Evolutionary conservation across 2,888 invertebrate genomes (phyloP), one percentile per base, ranked within the genome.

Genomic region (Limnephilus lunatus): DNA sequence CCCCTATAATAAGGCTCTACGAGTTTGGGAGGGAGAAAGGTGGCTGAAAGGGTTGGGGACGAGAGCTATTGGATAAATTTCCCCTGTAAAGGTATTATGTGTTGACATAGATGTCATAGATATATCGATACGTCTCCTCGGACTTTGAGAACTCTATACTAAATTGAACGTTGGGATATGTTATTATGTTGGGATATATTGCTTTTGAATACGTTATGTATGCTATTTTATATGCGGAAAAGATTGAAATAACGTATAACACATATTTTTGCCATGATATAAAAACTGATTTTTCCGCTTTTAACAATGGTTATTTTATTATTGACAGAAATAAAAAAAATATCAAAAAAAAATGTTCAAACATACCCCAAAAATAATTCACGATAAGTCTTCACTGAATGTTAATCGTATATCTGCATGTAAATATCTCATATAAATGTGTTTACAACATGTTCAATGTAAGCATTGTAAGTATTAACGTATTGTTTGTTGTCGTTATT

Each of bases 31-130:
- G 9, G 15, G 14, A 4, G 82, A 31, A 7, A 15, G 48, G 48
- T 14, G 14, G 35, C 12, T 1, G 83, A 11, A 3, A 32, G 35
- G 30, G 4, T 39, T 25, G 35, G 83, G 83, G 35, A 35, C 11
- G 83, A 83, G 83, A 25, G 83, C 83, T 83, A 83, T 83, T 83
- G 83, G 83, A 83, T 83, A 35, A 83, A 83, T 83, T 83, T 35
- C 35, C 83, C 83, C 32, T 83, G 35, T 39, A 14, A 19, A 83
- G 83, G 35, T 35, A 83, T 83, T 35, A 68, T 68, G 68, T 83
- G 83, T 83, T 32, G 35, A 83, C 83, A 83, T 32, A 83, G 35
- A 35, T 39, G 35, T 32, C 83, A 68, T 68, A 68, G 68, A 68
- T n/a, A 68, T 68, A 68, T 5, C n/a, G 68, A 68, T 68, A 68